phyloP scores from a whole-genome alignment of 2,113 vertebrate genomes.

The Prunella himalayana region DNA sequence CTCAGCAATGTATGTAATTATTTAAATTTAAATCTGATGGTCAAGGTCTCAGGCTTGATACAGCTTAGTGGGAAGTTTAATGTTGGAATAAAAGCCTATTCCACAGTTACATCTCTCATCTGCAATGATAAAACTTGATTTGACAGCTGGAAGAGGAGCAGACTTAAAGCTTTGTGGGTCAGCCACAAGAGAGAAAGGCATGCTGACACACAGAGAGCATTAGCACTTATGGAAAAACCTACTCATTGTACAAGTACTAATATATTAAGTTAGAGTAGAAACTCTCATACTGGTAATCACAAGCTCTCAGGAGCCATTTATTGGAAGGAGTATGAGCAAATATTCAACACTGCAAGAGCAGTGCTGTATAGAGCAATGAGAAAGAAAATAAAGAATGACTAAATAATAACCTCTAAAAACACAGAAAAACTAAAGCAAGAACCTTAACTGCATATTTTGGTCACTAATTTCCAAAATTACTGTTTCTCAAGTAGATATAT shows the following conservation, averaged over 20 bases:
- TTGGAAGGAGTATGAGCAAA: neutral
- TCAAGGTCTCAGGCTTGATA: neutral
- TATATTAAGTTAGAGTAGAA: neutral
- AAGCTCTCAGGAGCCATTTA: neutral
- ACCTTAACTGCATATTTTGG: neutral
- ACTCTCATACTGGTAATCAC: neutral
- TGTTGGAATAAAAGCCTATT: neutral
- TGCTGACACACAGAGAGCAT: neutral
- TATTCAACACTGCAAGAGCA: neutral
- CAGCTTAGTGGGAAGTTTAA: neutral
- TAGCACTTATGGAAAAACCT: conserved; percentile 9
- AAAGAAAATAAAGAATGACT: neutral
- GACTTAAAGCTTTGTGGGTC: conserved; percentile 28
- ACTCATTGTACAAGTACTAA: neutral
- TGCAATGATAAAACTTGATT: neutral
- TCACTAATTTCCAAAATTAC: neutral
- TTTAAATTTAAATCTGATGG: neutral
- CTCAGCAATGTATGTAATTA: neutral
- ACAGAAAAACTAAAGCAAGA: neutral
- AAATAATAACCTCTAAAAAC: neutral
- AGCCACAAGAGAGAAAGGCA: neutral
- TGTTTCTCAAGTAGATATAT: neutral
- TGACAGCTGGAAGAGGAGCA: conserved; percentile 22
- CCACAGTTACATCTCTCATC: neutral
- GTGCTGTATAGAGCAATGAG: neutral